These are phyloP conservation scores for Pleuronectes platessa DNA, from an alignment of 2,113 vertebrate species.

Conservation along the genomic window DNA sequence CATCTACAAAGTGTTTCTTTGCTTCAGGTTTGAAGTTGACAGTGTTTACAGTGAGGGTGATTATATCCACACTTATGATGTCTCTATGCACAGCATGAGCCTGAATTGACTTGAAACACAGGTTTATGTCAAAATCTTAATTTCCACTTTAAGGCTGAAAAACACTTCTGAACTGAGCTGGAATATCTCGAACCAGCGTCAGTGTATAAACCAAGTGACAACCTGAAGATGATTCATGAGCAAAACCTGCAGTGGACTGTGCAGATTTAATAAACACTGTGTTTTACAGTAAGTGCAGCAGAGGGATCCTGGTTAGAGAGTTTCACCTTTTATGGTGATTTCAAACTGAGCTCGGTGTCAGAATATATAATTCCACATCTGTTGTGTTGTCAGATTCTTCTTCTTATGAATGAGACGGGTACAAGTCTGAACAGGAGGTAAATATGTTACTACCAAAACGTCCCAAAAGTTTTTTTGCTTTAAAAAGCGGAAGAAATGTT, in stretches of 20 bases:
- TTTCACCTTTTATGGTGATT: constrained; percentile 58
- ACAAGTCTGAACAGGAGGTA: too few species aligned
- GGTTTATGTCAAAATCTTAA: background rate
- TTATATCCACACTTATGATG: too few species aligned
- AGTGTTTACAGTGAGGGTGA: background rate
- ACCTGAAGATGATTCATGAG: constrained; percentile 34
- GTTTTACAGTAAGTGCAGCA: constrained; percentile 30
- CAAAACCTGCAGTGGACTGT: constrained; percentile 15
- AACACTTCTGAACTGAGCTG: constrained; percentile 19
- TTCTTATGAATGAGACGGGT: background rate
- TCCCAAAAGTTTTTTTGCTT: background rate
- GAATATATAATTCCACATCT: background rate
- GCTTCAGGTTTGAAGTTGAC: background rate
- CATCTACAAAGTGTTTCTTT: too few species aligned
- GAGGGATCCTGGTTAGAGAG: constrained; percentile 36
- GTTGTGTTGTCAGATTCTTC: background rate
- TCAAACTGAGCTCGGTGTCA: background rate
- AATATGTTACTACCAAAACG: too few species aligned
- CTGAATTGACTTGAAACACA: background rate
- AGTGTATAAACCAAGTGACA: constrained; percentile 28
- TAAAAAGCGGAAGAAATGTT: background rate
- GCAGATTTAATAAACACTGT: constrained; percentile 50
- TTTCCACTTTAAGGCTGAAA: background rate
- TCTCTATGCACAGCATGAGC: background rate
- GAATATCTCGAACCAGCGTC: constrained; percentile 28